Percentiles rank a stretch among this genome's conserved stretches.
phyloP scores from a whole-genome alignment of 2,797 vertebrate genomes.

The Myiothlypis coronata region DNA sequence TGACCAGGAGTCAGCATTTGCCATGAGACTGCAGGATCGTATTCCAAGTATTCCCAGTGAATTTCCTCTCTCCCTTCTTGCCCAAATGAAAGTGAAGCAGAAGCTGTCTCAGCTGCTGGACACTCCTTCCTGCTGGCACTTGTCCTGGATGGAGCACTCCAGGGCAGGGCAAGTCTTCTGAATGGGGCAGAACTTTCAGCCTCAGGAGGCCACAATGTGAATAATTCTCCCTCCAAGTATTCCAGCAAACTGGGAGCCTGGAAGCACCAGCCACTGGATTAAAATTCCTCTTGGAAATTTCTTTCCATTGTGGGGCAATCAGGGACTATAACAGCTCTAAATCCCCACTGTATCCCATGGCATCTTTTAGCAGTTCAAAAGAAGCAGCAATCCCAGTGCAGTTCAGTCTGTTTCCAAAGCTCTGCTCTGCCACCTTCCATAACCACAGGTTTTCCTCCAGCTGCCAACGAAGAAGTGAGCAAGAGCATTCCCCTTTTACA shows the following conservation, averaged over 20 bases:
- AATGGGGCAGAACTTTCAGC: background rate
- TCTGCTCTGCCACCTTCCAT: background rate
- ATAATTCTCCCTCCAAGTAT: background rate
- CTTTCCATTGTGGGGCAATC: background rate
- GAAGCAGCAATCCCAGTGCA: background rate
- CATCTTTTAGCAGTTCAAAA: background rate
- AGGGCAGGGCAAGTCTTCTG: background rate
- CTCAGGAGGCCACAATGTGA: background rate
- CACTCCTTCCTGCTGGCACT: background rate
- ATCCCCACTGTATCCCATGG: too few species aligned
- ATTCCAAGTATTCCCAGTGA: background rate
- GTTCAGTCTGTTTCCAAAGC: background rate
- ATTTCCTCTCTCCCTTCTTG: background rate
- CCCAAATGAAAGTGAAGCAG: background rate
- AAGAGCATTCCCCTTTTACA: background rate
- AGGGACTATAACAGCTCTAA: background rate
- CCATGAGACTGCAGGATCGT: background rate
- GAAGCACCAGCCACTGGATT: background rate
- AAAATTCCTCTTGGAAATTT: background rate
- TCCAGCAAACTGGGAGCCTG: background rate
- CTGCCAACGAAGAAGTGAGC: background rate
- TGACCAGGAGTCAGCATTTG: background rate
- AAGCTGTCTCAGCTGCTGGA: background rate
- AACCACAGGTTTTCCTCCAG: background rate
- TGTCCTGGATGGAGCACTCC: background rate